Conservation (phyloP, 2,888 invertebrate genomes). For the Limnephilus marmoratus region DNA sequence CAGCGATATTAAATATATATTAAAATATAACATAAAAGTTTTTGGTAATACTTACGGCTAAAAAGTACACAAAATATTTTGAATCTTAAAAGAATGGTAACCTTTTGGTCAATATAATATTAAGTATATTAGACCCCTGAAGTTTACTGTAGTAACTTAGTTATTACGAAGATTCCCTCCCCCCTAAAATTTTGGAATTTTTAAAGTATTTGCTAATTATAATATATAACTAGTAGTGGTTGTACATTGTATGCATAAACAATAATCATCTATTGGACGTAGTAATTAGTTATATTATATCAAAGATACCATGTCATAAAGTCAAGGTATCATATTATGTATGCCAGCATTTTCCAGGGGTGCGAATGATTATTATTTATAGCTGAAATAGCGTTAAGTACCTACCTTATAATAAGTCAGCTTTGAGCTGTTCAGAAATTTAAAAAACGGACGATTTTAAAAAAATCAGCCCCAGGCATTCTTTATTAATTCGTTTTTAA, state of each 20-base stretch:
- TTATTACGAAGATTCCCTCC: neutral
- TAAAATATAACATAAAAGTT: conserved; percentile 38
- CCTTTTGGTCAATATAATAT: neutral
- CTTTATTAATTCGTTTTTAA: neutral
- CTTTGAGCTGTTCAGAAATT: neutral
- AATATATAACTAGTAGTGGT: neutral
- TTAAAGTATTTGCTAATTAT: neutral
- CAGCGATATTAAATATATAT: conserved; percentile 26
- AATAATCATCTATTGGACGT: neutral
- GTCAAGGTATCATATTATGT: neutral
- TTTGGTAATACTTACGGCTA: conserved; percentile 43
- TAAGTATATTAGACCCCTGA: neutral
- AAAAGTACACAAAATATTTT: conserved; percentile 21
- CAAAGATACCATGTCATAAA: neutral
- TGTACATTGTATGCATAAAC: neutral
- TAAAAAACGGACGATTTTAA: neutral
- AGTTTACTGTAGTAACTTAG: neutral
- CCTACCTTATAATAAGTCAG: neutral
- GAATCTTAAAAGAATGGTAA: conserved; percentile 30
- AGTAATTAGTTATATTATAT: neutral
- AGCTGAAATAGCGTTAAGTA: neutral
- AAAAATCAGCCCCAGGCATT: neutral
- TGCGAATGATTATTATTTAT: neutral
- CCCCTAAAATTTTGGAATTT: neutral
- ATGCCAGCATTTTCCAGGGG: neutral